A percentile compares a stretch with the other conserved stretches of the same genome.
These are phyloP conservation scores for Metridium senile DNA, from an alignment of 92 coral and sea anemone genomes.

Conservation along the genomic window DNA sequence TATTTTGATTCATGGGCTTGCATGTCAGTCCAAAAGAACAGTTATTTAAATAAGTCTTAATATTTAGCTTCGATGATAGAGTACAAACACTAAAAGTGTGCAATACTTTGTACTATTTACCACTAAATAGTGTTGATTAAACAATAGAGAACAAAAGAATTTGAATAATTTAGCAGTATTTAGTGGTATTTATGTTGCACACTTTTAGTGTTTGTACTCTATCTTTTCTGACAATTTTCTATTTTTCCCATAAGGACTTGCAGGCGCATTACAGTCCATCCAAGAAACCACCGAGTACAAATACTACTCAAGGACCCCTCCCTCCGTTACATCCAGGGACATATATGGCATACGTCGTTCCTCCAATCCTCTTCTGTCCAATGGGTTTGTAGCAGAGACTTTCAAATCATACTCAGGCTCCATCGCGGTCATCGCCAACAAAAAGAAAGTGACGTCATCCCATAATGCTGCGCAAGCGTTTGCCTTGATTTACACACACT, in stretches of 20 bases:
- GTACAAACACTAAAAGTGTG: too few species aligned
- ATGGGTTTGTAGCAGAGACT: slow-evolving; percentile 12
- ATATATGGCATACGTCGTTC: slow-evolving; percentile 7
- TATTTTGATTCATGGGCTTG: too few species aligned
- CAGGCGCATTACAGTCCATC: slow-evolving; percentile 21
- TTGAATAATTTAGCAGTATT: too few species aligned
- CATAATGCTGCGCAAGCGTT: slow-evolving; percentile 35
- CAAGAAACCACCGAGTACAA: slow-evolving; percentile 27
- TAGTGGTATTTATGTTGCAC: too few species aligned
- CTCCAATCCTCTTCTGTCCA: slow-evolving; percentile 15
- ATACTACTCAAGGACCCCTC: slow-evolving; percentile 23
- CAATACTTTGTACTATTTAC: too few species aligned
- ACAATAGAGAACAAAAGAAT: too few species aligned
- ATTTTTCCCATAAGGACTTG: slow-evolving; percentile 11
- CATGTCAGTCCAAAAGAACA: too few species aligned
- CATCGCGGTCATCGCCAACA: slow-evolving; percentile 22
- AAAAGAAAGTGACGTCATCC: slow-evolving; percentile 25
- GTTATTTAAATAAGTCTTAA: too few species aligned
- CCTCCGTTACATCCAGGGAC: not conserved
- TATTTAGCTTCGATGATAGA: too few species aligned
- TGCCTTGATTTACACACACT: slow-evolving; percentile 22
- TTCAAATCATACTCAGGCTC: slow-evolving; percentile 15
- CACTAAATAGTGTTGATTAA: too few species aligned
- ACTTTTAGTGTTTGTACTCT: too few species aligned
- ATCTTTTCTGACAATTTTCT: not conserved